Conservation (phyloP, 2,797 vertebrate species). For the Lepilemur ruficaudatus region DNA sequence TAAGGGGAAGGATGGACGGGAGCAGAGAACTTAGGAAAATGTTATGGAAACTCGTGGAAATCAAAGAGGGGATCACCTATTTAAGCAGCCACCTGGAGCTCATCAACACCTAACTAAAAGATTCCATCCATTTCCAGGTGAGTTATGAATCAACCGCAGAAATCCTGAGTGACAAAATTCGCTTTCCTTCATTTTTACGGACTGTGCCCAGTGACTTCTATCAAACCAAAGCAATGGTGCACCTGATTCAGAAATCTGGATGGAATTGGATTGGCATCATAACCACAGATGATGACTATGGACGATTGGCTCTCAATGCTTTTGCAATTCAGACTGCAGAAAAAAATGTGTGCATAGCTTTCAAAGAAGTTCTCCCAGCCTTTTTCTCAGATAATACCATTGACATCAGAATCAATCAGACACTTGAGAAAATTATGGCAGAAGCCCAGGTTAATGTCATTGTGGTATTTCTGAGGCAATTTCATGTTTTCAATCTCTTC, state of each 20-base stretch:
- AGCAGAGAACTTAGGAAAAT: neutral
- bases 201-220: slow-evolving; percentile 91
- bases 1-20: neutral
- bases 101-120: slow-evolving; percentile 45
- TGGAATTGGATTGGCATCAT: slow-evolving; percentile 94
- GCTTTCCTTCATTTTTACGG: slow-evolving; percentile 92
- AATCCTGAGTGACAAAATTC: slow-evolving; percentile 92
- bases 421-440: slow-evolving; percentile 85
- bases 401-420: slow-evolving; percentile 76
- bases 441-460: slow-evolving; percentile 89
- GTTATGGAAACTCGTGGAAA: neutral
- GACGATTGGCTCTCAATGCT: slow-evolving; percentile 86
- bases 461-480: slow-evolving; percentile 89
- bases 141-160: slow-evolving; percentile 92
- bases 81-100: neutral
- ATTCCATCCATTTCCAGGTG: slow-evolving; percentile 86
- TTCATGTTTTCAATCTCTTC: slow-evolving; percentile 87
- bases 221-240: slow-evolving; percentile 92
- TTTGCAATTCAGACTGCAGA: slow-evolving; percentile 86
- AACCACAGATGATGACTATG: slow-evolving; percentile 91
- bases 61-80: neutral
- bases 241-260: slow-evolving; percentile 84
- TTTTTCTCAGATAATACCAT: slow-evolving; percentile 84
- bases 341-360: slow-evolving; percentile 90
- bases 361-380: slow-evolving; percentile 89